Base-by-base conservation (phyloP, 2,888 invertebrate genomes). In the Amaurobius ferox region DNA sequence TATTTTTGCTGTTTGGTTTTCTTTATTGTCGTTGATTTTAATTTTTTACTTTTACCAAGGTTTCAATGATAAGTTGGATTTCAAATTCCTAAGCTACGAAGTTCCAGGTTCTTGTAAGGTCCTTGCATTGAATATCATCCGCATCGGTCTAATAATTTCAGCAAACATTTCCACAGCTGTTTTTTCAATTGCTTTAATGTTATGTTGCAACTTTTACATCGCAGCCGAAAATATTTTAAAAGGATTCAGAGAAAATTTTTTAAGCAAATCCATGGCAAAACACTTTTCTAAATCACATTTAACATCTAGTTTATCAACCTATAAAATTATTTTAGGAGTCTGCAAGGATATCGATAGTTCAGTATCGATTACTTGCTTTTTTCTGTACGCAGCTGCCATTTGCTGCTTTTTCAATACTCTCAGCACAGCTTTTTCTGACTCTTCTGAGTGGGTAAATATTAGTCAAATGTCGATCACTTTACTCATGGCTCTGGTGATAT, bases 321-420 rank as follows among this genome's bases (percentile, higher is more conserved):
- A 79, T 44, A 79, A 68, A 39, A 70, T 39, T 2, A 19, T 79
- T 13, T n/a, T 62, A 7, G 26, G 29, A n/a, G n/a, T 55, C 16
- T 71, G 61, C 29, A 64, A 35, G 9, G 62, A 62, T 19, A 62
- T 79, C 6, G 40, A 79, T 30, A 55, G 35, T 13, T 28, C 61
- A 35, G 29, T 71, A 6, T 70, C 78, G 0, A 26, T 29, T n/a
- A 70, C 70, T 30, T 35, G 39, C 28, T 28, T 79, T 26, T 7
- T 70, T 5, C 29, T 79, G 30, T 79, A 70, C 23, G 61, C 78
- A 1, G 62, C 78, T 0, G n/a, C 70, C 0, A 40, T 79, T 11
- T 39, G 29, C 28, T 79, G 70, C 62, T 79, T 79, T 32, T 79
- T 79, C 30, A 70, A 79, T 28, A 79, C 70, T 16, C 23, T 62